Base-by-base conservation (phyloP, 2,113 vertebrate genomes). In the Serilophus lunatus region DNA sequence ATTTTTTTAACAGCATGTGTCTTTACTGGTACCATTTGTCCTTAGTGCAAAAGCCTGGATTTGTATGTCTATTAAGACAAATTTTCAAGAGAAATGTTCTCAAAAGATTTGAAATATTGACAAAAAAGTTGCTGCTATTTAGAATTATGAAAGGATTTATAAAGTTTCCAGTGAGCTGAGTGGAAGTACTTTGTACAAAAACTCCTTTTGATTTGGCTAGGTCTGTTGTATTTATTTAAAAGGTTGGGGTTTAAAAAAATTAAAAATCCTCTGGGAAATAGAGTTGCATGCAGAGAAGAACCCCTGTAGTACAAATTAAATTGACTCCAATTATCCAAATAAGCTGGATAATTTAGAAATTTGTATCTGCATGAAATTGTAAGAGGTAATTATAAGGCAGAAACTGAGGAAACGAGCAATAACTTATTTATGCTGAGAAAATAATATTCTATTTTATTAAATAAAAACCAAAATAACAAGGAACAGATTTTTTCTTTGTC, bases 311-410 rank as follows among this genome's bases (percentile, higher is more conserved):
- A 88, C 25, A 96, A 80, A 95, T 86, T 66, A 93, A 79, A 92
- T 96, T 92, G 42, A 28, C 22, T 95, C 7, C 7, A 35, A 70
- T 95, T 86, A 95, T 51, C 82, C 17, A 83, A 93, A 86, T 87
- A 95, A 88, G 28, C 35, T 69, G 50, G 24, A 84, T 95, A 44
- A 82, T 90, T 95, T 90, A 75, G 56, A 96, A 95, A 94, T 95
- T 81, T 91, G 9, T 82, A 36, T 50, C 66, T 61, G 18, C 19
- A 86, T 51, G 5, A 95, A 77, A 90, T 85, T 88, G 18, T 11
- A 92, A 51, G 17, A n/a, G 35, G 9, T 76, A 61, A 92, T 95
- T 92, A 89, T 71, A 85, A 92, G 81, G 36, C 57, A 92, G 72
- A 71, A 85, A 23, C 54, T 38, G 40, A 89, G 59, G 54, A 85